Percentiles rank a stretch among this genome's conserved stretches.
These are phyloP conservation scores for Protomyctophum bolini DNA, from an alignment of 2,113 vertebrate genomes.

Conservation along the genomic window DNA sequence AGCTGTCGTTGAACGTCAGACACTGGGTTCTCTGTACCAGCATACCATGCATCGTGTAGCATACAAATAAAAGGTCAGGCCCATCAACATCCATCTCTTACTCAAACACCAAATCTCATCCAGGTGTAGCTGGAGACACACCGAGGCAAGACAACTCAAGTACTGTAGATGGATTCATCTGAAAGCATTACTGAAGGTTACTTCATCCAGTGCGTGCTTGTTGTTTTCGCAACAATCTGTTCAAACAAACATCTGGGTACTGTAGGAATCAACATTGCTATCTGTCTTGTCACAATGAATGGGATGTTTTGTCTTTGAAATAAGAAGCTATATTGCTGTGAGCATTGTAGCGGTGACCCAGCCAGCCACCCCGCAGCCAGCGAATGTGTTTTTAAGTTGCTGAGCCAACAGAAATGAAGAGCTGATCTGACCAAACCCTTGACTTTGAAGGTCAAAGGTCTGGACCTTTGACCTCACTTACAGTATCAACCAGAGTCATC, in stretches of 20 bases:
- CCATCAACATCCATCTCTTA: constrained; percentile 73
- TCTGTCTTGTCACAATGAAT: not conserved
- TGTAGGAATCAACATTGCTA: not conserved
- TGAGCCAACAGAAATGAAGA: constrained; percentile 51
- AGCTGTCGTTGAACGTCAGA: constrained; percentile 50
- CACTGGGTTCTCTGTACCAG: constrained; percentile 45
- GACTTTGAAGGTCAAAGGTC: constrained; percentile 37
- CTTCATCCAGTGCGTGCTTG: constrained; percentile 10
- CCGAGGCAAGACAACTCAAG: constrained; percentile 47
- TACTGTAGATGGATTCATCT: constrained; percentile 66
- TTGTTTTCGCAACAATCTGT: constrained; percentile 54
- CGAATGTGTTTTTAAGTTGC: constrained; percentile 33
- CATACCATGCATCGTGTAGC: constrained; percentile 61
- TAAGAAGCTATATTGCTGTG: constrained; percentile 6
- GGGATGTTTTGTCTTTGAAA: constrained; percentile 7
- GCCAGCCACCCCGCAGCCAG: constrained; percentile 18
- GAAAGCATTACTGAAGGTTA: constrained; percentile 62
- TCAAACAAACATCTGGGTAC: not conserved
- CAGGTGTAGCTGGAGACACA: constrained; percentile 49
- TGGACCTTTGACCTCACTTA: constrained; percentile 8
- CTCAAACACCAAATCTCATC: constrained; percentile 60
- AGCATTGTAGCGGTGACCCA: constrained; percentile 11
- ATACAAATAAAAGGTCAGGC: constrained; percentile 76
- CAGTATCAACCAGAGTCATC: constrained; percentile 19
- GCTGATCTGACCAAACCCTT: constrained; percentile 52